These are phyloP conservation scores for Tupiocoris notatus DNA, from an alignment of 2,888 invertebrate genomes.

Conservation along the genomic window DNA sequence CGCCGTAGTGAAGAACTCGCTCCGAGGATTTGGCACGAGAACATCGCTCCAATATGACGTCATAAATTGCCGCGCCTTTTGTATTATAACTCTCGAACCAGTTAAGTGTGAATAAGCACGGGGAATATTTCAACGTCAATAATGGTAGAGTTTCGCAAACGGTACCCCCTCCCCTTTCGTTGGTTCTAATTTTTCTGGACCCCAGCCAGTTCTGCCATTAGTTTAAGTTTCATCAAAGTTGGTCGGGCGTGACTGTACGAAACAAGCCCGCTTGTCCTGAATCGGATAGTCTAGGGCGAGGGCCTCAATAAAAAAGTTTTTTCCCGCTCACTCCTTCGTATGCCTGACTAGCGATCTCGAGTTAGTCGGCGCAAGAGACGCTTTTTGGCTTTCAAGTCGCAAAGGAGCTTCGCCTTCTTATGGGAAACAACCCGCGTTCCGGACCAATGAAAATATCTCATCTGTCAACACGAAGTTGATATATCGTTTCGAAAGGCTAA, in stretches of 20 bases:
- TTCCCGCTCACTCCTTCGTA: neutral
- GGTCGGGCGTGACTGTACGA: slow-evolving; percentile 29
- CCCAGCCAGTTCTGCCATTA: slow-evolving; percentile 24
- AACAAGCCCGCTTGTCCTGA: slow-evolving; percentile 6
- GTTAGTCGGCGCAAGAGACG: neutral
- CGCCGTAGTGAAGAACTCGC: neutral
- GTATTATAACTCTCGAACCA: neutral
- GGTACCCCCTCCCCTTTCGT: neutral
- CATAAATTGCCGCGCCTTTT: neutral
- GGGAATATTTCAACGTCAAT: slow-evolving; percentile 32
- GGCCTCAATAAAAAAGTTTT: slow-evolving; percentile 29
- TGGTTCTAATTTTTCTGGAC: slow-evolving; percentile 19
- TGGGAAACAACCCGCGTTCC: neutral
- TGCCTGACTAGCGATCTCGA: neutral
- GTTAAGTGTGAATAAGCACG: neutral
- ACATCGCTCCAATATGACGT: neutral
- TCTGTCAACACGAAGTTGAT: neutral
- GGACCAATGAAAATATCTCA: slow-evolving; percentile 6
- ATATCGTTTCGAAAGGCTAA: neutral
- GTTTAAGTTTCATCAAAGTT: slow-evolving; percentile 37
- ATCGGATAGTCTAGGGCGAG: neutral
- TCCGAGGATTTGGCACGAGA: neutral
- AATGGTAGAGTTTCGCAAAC: slow-evolving; percentile 10
- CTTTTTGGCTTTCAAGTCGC: neutral
- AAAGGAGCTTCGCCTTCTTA: neutral